Evolutionary conservation across 2,797 vertebrate genomes (phyloP), one percentile per base, ranked within the genome.

Genomic region (Sciurus vulgaris): DNA sequence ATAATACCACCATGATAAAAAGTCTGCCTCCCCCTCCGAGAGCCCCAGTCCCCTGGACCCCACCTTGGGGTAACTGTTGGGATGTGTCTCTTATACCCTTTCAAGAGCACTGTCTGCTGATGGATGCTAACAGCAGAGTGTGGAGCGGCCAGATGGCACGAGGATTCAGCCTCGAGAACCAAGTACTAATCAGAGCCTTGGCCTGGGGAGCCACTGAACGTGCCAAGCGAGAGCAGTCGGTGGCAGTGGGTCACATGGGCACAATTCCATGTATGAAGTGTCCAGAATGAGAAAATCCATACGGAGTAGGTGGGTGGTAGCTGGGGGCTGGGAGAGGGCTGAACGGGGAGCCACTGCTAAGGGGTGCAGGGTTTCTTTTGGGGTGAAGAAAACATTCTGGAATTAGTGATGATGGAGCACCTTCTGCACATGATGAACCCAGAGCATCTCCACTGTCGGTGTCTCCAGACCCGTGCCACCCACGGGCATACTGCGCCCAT

Each of bases 131-230:
- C 8, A 44, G 18, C 63, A 30, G 56, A 78, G 20, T 1, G 33
- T 12, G 44, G 12, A 38, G 5, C 0, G 15, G 15, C 38, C 3
- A 2, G 11, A 11, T 12, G 73, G 11, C 47, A 18, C 7, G 22
- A 22, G 2, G 26, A 17, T 17, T 47, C 49, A 7, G 35, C 56
- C 26, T 10, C 3, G 65, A 28, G 35, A 54, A 6, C 1, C 28
- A 41, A 38, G 28, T 0, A 12, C 69, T 4, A 2, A n/a, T 33
- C 33, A 5, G 10, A 0, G 35, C 18, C 28, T 5, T 3, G 11
- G 24, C 54, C 7, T 10, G 35, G 70, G 18, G 44, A 41, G 12
- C 28, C 2, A 4, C 67, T 47, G 6, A 33, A 49, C 33, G 7
- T 3, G 33, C 33, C 59, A 3, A 35, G 26, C 14, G 14, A 18